Base-by-base conservation (phyloP, 1,140 invertebrate genomes). In the Formica selysi region DNA sequence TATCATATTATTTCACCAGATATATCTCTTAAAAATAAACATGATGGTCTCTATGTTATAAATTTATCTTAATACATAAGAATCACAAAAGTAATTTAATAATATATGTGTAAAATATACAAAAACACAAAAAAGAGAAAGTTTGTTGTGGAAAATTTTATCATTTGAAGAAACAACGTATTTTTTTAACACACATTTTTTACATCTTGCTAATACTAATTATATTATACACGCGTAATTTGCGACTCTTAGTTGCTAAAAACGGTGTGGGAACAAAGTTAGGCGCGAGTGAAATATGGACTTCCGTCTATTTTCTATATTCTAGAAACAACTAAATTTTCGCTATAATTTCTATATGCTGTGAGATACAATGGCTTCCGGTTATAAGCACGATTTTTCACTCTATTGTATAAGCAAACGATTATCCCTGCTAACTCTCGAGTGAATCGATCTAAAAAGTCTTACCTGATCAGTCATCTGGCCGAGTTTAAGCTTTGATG, bases 231-330 rank as follows among this genome's bases (percentile, higher is more conserved):
- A 32, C 61, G n/a, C 13, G 13, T 44, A 74, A 51, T 61, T 73
- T 61, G 67, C 51, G 67, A 74, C 11, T 44, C 68, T 83, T 83
- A 83, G 19, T 16, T 83, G 54, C 68, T 83, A 83, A 80, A 70
- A 80, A 26, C 44, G 16, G 54, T n/a, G 22, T 79, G 44, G 16
- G 22, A 80, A 57, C 19, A 59, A 71, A 48, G 38, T 61, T 74
- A 83, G 79, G 54, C 79, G 8, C n/a, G 13, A 73, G 41, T 73
- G 68, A 83, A 83, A 83, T 83, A 73, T 73, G 79, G 54, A 83
- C n/a, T 16, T 51, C 48, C 65, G 38, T 36, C 54, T 48, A 48
- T 73, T 16, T 81, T 73, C 22, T 22, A 10, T 81, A 59, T 83
- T 61, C 26, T 81, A 83, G 79, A 57, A 83, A 73, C 65, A 74